Base-by-base conservation (phyloP, 2,888 invertebrate species). In the Oligia strigilis region DNA sequence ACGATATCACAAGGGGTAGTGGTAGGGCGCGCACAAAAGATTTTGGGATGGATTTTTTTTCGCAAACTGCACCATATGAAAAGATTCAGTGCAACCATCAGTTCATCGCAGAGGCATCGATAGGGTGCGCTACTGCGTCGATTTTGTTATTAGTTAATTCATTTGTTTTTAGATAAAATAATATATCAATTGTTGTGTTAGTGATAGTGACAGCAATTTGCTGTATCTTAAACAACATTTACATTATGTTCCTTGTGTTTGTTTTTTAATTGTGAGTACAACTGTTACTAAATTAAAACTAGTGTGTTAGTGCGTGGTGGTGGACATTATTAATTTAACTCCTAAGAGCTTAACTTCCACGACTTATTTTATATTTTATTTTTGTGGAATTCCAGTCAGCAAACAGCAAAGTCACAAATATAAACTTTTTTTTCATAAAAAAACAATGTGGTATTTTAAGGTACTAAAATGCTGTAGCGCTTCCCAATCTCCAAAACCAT, bases 31-130 rank as follows among this genome's bases (percentile, higher is more conserved):
- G 92, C 92, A 95, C 94, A 96, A 96, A 95, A 94, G 95, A 96
- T 96, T 96, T 96, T 94, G 95, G 95, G 95, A 94, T 94, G 92
- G 91, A 93, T 95, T 96, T 82, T 96, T 97, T 97, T 97, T 96
- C 94, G 96, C 96, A 94, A 96, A 96, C 93, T 96, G 95, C 95
- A 95, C 93, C 95, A 93, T 90, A 94, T 90, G 93, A 93, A 94
- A 91, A 92, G 92, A 90, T 92, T 92, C 90, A 94, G 93, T 95
- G 94, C 94, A 95, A 91, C 91, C 92, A 90, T 88, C 92, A 93
- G 91, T 90, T 88, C 84, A 88, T 85, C 82, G 78, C 81, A 71
- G 86, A 75, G 80, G 78, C 82, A 81, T 77, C 89, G 80, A 72
- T 72, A 78, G 84, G 79, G 78, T 78, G 78, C 87, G 85, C 83